phyloP scores from a whole-genome alignment of 2,797 vertebrate genomes.

The Mormyrops attenuatus region DNA sequence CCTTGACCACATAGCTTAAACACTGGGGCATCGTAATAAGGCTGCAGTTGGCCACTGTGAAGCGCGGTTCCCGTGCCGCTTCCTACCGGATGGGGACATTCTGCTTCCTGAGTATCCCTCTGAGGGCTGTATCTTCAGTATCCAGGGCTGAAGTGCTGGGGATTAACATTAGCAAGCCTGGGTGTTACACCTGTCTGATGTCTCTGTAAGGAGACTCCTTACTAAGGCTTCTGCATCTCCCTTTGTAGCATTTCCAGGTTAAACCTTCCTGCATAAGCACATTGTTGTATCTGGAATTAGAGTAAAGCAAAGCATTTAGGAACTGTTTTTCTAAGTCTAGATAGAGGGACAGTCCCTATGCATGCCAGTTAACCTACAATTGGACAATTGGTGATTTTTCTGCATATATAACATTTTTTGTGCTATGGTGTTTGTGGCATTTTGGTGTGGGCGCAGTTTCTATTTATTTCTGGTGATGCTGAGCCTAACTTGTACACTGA shows the following conservation, averaged over 20 bases:
- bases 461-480: neutral
- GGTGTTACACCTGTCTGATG: neutral
- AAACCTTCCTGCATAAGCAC: neutral
- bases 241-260: conserved; percentile 9
- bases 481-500: neutral
- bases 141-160: neutral
- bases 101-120: conserved; percentile 4
- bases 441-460: neutral
- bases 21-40: neutral
- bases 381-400: neutral
- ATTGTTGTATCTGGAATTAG: neutral
- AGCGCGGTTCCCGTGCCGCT: neutral
- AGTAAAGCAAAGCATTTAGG: neutral
- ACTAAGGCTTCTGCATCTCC: neutral
- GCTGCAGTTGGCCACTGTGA: neutral
- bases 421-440: neutral
- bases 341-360: neutral
- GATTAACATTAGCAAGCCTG: neutral
- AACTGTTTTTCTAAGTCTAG: neutral
- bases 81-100: neutral
- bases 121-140: neutral
- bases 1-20: conserved; percentile 4
- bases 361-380: neutral
- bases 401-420: neutral
- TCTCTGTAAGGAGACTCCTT: neutral